Evolutionary conservation across 2,113 vertebrate genomes (phyloP).

Genomic region (Aegypius monachus): DNA sequence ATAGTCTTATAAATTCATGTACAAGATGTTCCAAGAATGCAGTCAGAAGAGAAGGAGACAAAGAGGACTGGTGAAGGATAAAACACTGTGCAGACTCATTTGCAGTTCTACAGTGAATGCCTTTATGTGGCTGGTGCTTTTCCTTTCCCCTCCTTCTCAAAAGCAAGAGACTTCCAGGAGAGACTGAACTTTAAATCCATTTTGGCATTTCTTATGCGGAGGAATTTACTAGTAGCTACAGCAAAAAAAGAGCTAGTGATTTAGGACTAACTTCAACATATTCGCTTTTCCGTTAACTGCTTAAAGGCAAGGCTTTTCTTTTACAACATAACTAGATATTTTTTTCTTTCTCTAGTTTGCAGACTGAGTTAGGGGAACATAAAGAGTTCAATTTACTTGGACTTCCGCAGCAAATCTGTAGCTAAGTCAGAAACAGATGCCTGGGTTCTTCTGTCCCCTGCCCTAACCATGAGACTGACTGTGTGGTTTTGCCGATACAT

Average conservation of each 20-base stretch:
- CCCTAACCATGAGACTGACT: not conserved
- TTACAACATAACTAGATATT: not conserved
- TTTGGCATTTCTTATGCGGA: not conserved
- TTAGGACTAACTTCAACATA: not conserved
- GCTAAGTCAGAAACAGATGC: not conserved
- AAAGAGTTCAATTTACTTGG: not conserved
- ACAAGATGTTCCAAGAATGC: slow-evolving; percentile 50
- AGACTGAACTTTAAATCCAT: slow-evolving; percentile 11
- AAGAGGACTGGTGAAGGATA: slow-evolving; percentile 39
- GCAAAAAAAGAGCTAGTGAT: not conserved
- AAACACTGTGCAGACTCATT: slow-evolving; percentile 50
- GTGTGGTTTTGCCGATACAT: not conserved
- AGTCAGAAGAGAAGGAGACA: slow-evolving; percentile 34
- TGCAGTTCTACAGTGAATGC: slow-evolving; percentile 49
- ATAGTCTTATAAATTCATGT: slow-evolving; percentile 40
- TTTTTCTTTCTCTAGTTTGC: not conserved
- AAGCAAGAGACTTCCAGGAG: slow-evolving; percentile 19
- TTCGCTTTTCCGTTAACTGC: not conserved
- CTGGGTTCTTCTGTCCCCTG: not conserved
- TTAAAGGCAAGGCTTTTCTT: not conserved
- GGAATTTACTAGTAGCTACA: not conserved
- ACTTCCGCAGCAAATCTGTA: not conserved
- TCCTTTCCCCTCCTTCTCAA: slow-evolving; percentile 26
- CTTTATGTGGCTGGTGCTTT: slow-evolving; percentile 46
- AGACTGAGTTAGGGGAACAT: not conserved